These are phyloP conservation scores for Dynastes hyllus DNA, from an alignment of 2,888 invertebrate genomes.

Conservation along the genomic window DNA sequence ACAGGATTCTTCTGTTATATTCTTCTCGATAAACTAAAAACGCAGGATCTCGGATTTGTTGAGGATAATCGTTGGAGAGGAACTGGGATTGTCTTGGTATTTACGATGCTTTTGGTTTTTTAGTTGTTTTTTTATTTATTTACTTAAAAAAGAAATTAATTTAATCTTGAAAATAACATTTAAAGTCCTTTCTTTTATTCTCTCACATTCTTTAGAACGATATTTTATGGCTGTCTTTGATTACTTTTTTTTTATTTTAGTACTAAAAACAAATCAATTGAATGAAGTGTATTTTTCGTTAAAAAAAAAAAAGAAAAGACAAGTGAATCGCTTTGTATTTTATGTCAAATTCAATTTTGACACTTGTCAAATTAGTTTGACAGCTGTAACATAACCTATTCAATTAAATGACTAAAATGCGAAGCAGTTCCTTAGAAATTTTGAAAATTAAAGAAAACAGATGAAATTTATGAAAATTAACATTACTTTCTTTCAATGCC, in stretches of 20 bases:
- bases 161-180: background rate
- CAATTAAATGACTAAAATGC: background rate
- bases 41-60: background rate
- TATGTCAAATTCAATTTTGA: too few relatives aligned
- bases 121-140: conserved; percentile 20
- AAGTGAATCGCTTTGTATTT: too few relatives aligned
- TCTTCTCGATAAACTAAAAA: background rate
- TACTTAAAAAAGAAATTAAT: background rate
- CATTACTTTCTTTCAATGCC: conserved; percentile 41
- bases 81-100: conserved; percentile 26
- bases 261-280: conserved; percentile 3
- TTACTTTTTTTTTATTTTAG: conserved; percentile 3
- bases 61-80: conserved; percentile 7
- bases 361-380: too few relatives aligned
- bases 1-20: conserved; percentile 25
- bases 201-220: conserved; percentile 16
- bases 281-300: background rate
- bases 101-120: conserved; percentile 29
- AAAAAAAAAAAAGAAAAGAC: too few relatives aligned
- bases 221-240: conserved; percentile 33
- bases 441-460: conserved; percentile 7
- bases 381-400: too few relatives aligned
- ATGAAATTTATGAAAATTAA: conserved; percentile 19
- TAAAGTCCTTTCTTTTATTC: background rate
- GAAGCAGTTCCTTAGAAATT: background rate